phyloP scores from a whole-genome alignment of 2,797 vertebrate species.

The Leptoclinus maculatus region DNA sequence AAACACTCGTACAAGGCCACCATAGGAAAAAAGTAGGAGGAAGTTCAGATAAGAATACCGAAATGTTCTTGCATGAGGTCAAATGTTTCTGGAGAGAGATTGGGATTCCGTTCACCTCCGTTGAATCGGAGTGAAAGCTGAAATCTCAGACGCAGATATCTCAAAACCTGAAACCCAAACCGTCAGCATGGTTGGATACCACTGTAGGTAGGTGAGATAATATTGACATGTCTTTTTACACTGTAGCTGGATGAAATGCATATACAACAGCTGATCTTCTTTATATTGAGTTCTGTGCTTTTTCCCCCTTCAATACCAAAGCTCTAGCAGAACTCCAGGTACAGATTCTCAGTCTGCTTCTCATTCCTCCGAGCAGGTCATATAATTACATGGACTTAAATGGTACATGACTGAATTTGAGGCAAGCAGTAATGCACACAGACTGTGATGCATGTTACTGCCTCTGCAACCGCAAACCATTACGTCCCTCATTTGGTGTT shows the following conservation, averaged over 20 bases:
- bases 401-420: constrained; percentile 74
- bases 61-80: not conserved
- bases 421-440: constrained; percentile 8
- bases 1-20: too few species aligned
- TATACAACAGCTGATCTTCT: constrained; percentile 6
- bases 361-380: constrained; percentile 62
- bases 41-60: too few species aligned
- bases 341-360: constrained; percentile 75
- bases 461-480: constrained; percentile 43
- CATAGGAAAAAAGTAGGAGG: too few species aligned
- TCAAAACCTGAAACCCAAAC: not conserved
- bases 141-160: not conserved
- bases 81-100: not conserved
- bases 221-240: not conserved
- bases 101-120: not conserved
- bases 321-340: constrained; percentile 84
- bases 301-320: constrained; percentile 74
- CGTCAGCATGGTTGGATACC: not conserved
- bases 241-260: constrained; percentile 32
- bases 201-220: not conserved
- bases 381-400: constrained; percentile 77
- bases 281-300: constrained; percentile 71
- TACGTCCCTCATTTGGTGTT: constrained; percentile 9
- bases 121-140: not conserved
- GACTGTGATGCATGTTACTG: constrained; percentile 27